Percentiles rank a stretch among this genome's conserved stretches.
phyloP scores from a whole-genome alignment of 2,888 invertebrate genomes.

The Cryptus armator region DNA sequence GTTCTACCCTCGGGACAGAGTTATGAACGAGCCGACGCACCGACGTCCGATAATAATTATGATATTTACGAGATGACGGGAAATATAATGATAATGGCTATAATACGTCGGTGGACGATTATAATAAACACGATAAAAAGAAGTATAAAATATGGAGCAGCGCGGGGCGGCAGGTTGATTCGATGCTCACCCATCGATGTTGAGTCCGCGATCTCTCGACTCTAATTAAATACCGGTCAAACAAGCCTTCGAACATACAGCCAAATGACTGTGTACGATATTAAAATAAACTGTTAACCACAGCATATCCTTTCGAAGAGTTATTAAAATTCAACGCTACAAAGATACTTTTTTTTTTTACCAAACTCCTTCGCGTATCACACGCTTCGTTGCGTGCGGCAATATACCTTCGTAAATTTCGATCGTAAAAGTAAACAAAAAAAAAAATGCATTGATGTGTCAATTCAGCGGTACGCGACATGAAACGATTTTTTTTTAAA shows the following conservation, averaged over 20 bases:
- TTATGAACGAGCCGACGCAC: conserved; percentile 76
- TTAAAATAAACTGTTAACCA: conserved; percentile 32
- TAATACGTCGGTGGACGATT: conserved; percentile 47
- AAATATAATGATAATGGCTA: conserved; percentile 53
- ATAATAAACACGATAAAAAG: conserved; percentile 44
- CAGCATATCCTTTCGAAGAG: not conserved
- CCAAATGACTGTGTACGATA: conserved; percentile 16
- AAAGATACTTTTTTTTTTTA: not conserved
- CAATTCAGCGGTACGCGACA: not conserved
- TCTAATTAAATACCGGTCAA: conserved; percentile 64
- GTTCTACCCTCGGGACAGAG: conserved; percentile 60
- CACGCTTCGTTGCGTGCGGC: not conserved
- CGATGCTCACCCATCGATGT: conserved; percentile 37
- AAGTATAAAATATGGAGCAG: conserved; percentile 29
- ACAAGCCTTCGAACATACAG: conserved; percentile 46
- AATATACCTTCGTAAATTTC: not conserved
- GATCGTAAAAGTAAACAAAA: not conserved
- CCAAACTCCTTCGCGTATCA: not conserved
- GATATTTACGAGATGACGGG: conserved; percentile 67
- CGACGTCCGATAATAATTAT: conserved; percentile 64
- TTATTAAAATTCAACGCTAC: conserved; percentile 39
- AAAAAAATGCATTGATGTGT: not conserved
- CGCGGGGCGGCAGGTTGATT: conserved; percentile 10
- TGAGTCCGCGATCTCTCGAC: conserved; percentile 13
- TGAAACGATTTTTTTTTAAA: not conserved